Base-by-base conservation (phyloP, 2,888 invertebrate genomes). In the Leptopterna dolabrata region DNA sequence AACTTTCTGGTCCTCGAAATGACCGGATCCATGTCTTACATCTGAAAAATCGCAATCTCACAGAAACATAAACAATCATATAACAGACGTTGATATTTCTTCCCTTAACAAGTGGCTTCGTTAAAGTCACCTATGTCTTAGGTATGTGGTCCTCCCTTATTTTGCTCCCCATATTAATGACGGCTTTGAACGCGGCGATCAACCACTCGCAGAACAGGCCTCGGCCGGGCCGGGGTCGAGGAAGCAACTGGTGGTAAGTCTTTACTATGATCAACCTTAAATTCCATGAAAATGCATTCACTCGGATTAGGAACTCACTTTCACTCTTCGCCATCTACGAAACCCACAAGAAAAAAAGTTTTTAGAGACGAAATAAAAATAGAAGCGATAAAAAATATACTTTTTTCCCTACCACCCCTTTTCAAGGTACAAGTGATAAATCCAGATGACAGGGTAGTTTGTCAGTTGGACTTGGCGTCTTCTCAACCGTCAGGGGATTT, bases 161-260 rank as follows among this genome's bases (percentile, higher is more conserved):
- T 91, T 90, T 92, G 86, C 89, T 92, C 87, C 91, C 91, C 89
- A 91, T 91, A 86, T 90, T 94, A 91, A 92, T 93, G 91, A 92
- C 92, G 92, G 92, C 94, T 91, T 92, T 93, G 91, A 92, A 93
- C 87, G 92, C 92, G 92, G 92, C 91, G 78, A 90, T 91, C 87
- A 91, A 91, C 76, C 91, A 92, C 86, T 91, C 91, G 81, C 90
- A 90, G 88, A 91, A 91, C 89, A 92, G 91, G 90, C 94, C 94
- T 91, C 95, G 95, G 91, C 94, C 94, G 90, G 94, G 95, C 91
- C 93, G 96, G 91, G 96, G 96, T 91, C 94, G 96, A 91, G 97
- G 97, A 92, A 96, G 96, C 91, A 97, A 96, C 95, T 97, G 97
- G 97, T 97, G 97, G 97, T 97, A 93, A 94, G 97, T 94, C 90